A percentile compares a stretch with the other conserved stretches of the same genome.
These are phyloP conservation scores for Drosophila kambysellisi DNA, from an alignment of 2,888 invertebrate genomes.

Conservation along the genomic window DNA sequence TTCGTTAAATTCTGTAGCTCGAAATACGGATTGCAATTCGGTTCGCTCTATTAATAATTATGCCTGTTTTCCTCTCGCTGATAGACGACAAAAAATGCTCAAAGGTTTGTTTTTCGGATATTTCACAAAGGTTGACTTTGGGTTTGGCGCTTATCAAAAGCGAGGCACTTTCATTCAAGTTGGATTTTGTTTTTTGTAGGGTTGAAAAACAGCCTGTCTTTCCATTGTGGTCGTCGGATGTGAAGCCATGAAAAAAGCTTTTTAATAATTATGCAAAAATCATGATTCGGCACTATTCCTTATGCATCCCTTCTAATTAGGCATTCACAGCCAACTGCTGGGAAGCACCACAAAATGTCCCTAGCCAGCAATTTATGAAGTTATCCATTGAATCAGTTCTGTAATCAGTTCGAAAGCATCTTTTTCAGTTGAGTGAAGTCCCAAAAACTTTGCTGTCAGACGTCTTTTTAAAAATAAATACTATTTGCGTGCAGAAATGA, in stretches of 20 bases:
- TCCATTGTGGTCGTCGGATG: conserved; percentile 44
- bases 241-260: conserved; percentile 46
- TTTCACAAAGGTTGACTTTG: conserved; percentile 8
- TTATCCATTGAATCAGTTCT: neutral
- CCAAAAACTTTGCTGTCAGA: neutral
- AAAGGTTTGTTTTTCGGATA: conserved; percentile 31
- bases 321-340: conserved; percentile 53
- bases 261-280: conserved; percentile 70
- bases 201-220: conserved; percentile 41
- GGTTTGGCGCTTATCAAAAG: conserved; percentile 32
- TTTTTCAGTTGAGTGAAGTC: neutral
- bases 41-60: conserved; percentile 62
- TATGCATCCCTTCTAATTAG: conserved; percentile 60
- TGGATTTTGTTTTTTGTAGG: conserved; percentile 18
- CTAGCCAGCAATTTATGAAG: neutral
- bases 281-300: conserved; percentile 71
- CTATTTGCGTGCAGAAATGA: neutral
- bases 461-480: neutral
- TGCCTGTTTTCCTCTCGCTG: conserved; percentile 39
- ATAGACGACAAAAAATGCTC: conserved; percentile 38
- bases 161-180: conserved; percentile 51
- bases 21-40: conserved; percentile 28
- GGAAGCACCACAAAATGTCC: conserved; percentile 17
- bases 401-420: conserved; percentile 5
- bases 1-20: conserved; percentile 40